Evolutionary conservation across 1,140 invertebrate species (phyloP), one percentile per base, ranked within the genome.

Genomic region (Rhopalosiphum padi): DNA sequence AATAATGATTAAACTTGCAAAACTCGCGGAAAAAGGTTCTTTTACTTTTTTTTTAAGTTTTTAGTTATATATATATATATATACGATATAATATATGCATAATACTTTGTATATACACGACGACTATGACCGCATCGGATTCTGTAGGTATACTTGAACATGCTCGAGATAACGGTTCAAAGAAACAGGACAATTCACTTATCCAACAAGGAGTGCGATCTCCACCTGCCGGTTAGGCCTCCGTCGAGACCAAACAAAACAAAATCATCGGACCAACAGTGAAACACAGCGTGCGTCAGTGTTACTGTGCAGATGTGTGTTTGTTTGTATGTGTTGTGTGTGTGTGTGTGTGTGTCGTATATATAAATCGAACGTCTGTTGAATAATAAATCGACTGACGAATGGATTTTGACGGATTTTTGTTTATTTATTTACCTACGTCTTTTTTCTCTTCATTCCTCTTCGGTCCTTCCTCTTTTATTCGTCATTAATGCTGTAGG

Each of bases 1-100:
- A 87, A 51, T 87, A 48, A 87, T 86, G 85, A 87, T 87, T 87
- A 21, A 87, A 87, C 86, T 87, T 87, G 23, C 43, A 48, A 48
- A 51, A 48, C 43, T 46, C 22, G 3, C 25, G 15, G 43, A 48
- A 87, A 87, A 43, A 43, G 43, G 41, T 87, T 43, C 37, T 41
- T 48, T 8, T 48, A 35, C 9, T 86, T 46, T n/a, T 86, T 87
- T 46, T 87, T 87, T 87, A 25, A 87, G n/a, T 87, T 48, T 83
- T 35, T 82, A 35, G 77, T 68, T n/a, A 60, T 60, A 60, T 60
- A 46, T 46, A 46, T 46, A 46, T 30, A 60, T 60, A 30, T 35
- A 82, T 77, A 35, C 41, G 41, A 41, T 41, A 2, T 41, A 41
- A 41, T n/a, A 46, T 35, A 18, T 77, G 30, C 35, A 37, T 22